These are phyloP conservation scores for Propithecus deckenii DNA, from an alignment of 2,797 vertebrate species.

Conservation along the genomic window DNA sequence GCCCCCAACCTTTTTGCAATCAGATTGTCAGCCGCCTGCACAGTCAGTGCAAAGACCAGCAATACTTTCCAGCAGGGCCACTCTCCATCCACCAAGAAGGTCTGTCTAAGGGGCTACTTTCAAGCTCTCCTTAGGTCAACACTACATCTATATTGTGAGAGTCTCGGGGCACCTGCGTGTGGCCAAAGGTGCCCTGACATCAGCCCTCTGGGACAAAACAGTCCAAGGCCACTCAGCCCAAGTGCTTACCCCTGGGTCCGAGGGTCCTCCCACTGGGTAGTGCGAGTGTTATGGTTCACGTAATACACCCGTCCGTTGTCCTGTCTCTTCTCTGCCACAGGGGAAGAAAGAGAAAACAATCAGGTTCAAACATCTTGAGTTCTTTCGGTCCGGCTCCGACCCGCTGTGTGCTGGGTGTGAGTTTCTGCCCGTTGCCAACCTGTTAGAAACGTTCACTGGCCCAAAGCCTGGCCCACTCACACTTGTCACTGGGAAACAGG, in stretches of 20 bases:
- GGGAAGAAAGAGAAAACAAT: conserved; percentile 24
- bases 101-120: background rate
- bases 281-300: conserved; percentile 98
- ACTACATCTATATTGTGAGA: background rate
- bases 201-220: accelerated
- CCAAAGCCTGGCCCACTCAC: background rate
- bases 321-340: conserved; percentile 94
- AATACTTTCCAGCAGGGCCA: background rate
- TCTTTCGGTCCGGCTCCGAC: background rate
- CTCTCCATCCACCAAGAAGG: background rate
- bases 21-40: background rate
- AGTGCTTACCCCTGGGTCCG: conserved; percentile 95
- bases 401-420: background rate
- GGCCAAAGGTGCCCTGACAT: background rate
- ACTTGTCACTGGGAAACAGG: background rate
- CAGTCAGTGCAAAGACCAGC: too few species aligned
- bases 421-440: background rate
- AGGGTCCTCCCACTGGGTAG: conserved; percentile 98
- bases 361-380: background rate
- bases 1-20: background rate
- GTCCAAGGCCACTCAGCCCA: background rate
- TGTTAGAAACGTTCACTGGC: background rate
- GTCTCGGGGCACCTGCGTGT: background rate
- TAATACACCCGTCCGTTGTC: conserved; percentile 98
- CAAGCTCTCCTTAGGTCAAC: background rate